A percentile compares a stretch with the other conserved stretches of the same genome.
Evolutionary conservation across 2,888 invertebrate genomes (phyloP).

Genomic region (Thera obeliscata): DNA sequence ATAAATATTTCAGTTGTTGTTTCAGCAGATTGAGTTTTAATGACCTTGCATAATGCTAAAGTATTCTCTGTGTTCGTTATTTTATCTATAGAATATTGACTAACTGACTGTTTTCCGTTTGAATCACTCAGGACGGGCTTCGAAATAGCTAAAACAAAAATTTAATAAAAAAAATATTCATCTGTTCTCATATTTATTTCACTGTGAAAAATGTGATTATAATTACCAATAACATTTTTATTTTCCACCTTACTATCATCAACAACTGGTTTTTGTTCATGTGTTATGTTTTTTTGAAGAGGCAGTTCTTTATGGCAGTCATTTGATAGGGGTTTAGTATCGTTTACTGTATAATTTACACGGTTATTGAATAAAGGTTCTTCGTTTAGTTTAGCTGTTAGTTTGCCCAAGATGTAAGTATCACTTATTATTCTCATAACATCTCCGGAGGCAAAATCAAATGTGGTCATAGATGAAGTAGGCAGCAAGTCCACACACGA

Average conservation of each 20-base stretch:
- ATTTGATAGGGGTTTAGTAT: neutral
- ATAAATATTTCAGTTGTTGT: slow-evolving; percentile 26
- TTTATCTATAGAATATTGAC: slow-evolving; percentile 39
- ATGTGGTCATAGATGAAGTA: slow-evolving; percentile 46
- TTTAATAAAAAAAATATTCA: neutral
- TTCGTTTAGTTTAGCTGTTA: slow-evolving; percentile 35
- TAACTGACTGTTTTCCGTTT: neutral
- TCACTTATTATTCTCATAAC: slow-evolving; percentile 62
- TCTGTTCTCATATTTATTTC: neutral
- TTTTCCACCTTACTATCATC: slow-evolving; percentile 3
- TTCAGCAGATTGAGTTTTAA: slow-evolving; percentile 29
- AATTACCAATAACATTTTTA: slow-evolving; percentile 14
- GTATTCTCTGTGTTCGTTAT: slow-evolving; percentile 43
- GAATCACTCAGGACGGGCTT: neutral
- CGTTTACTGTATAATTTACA: slow-evolving; percentile 4
- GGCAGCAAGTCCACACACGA: slow-evolving; percentile 70
- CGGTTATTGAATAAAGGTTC: slow-evolving; percentile 9
- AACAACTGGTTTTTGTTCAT: slow-evolving; percentile 5
- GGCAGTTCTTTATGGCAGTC: slow-evolving; percentile 2
- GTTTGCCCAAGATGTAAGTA: slow-evolving; percentile 52
- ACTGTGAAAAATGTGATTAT: neutral
- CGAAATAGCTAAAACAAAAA: slow-evolving; percentile 16
- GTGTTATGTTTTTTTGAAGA: neutral
- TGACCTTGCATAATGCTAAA: slow-evolving; percentile 20
- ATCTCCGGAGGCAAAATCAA: slow-evolving; percentile 53